phyloP scores from a whole-genome alignment of 1,140 invertebrate species.

The Tetragnatha versicolor region DNA sequence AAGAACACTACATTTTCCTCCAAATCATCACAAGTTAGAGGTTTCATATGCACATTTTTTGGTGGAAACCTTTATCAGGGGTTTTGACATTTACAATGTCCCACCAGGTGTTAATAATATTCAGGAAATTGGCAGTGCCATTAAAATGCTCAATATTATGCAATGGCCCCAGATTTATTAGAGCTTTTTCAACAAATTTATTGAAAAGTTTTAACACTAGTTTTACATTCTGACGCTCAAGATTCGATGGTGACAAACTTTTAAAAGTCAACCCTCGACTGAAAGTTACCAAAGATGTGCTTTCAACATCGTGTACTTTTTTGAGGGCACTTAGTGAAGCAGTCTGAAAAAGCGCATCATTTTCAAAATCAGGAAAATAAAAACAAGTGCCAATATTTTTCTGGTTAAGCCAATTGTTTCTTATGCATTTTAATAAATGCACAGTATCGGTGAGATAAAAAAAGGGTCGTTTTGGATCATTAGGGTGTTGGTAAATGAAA shows the following conservation, averaged over 20 bases:
- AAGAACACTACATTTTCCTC: background rate
- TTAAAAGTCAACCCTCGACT: constrained; percentile 26
- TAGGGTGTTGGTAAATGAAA: constrained; percentile 25
- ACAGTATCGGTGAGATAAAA: constrained; percentile 45
- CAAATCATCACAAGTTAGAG: background rate
- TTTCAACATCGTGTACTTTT: constrained; percentile 19
- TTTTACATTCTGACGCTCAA: constrained; percentile 57
- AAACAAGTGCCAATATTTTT: constrained; percentile 11
- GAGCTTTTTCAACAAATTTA: constrained; percentile 27
- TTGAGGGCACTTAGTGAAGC: constrained; percentile 26
- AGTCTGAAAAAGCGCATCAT: background rate
- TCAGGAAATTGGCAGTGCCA: constrained; percentile 43
- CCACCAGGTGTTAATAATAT: constrained; percentile 51
- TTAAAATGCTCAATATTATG: background rate
- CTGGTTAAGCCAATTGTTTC: constrained; percentile 40
- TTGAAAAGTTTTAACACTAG: constrained; percentile 52
- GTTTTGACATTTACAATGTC: background rate
- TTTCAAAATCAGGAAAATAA: constrained; percentile 10
- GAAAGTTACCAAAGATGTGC: constrained; percentile 30
- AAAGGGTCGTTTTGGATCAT: background rate
- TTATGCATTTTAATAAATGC: constrained; percentile 32
- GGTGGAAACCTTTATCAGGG: background rate
- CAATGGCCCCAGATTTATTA: constrained; percentile 18
- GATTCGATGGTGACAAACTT: constrained; percentile 33
- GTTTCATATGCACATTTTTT: background rate